Evolutionary conservation across 2,888 invertebrate species (phyloP), one percentile per base, ranked within the genome.

Genomic region (Noctua janthina): DNA sequence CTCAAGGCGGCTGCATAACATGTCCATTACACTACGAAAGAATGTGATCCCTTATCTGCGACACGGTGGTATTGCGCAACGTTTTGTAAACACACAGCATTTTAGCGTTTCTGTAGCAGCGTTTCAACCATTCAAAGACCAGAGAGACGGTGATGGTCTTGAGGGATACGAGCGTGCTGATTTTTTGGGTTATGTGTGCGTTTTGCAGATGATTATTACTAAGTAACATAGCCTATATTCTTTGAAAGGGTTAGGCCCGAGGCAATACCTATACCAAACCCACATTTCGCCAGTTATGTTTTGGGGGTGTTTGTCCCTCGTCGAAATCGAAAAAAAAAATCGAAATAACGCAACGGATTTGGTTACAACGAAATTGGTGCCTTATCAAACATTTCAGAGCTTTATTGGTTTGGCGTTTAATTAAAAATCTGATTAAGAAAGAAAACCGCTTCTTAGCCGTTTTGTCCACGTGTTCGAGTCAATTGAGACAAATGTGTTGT

Each of bases 11-110:
- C 51, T 73, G 71, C 66, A 71, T 56, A 49, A 73, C 56, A 69
- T 39, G 87, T 71, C 67, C 54, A 54, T 49, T 13, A 67, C 67
- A 62, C 54, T 67, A 46, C 17, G 67, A 76, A 77, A 76, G 17
- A 77, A 86, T 80, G 43, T 80, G 72, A 86, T 64, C 68, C 70
- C 74, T 72, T 85, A 86, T 75, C 83, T 79, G 54, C 23, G 39
- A 35, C 39, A 62, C 76, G 46, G 1, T 70, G 73, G 73, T 66
- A 67, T 86, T 81, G 43, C 73, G 64, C 51, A 80, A 83, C 59
- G 15, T 74, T 76, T 67, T 75, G 77, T 83, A 76, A 83, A 85
- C 68, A 35, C 46, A n/a, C 46, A 59, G 51, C 17, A 39, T 75
- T 82, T 68, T 64, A 46, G 69, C 39, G 49, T 67, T 66, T 35